These are phyloP conservation scores for Cataglyphis cursor DNA, from an alignment of 2,888 invertebrate species.

Conservation along the genomic window DNA sequence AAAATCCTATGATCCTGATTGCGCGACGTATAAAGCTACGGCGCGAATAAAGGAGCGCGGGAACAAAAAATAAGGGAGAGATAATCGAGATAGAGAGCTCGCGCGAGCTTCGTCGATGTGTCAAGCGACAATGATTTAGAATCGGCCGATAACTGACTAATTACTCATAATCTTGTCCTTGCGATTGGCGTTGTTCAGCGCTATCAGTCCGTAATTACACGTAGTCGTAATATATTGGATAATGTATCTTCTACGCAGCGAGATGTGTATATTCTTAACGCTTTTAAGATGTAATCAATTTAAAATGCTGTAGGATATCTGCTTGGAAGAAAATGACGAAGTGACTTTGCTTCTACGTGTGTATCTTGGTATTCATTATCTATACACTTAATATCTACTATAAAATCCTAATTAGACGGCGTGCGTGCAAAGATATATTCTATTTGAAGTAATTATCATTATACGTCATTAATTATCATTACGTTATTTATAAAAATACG, in stretches of 20 bases:
- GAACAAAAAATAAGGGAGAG: background rate
- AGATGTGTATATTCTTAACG: background rate
- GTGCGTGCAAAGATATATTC: background rate
- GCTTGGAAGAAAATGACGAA: background rate
- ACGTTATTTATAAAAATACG: background rate
- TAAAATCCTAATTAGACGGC: conserved; percentile 22
- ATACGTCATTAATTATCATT: background rate
- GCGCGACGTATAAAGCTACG: conserved; percentile 9
- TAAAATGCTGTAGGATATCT: background rate
- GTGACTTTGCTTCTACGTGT: background rate
- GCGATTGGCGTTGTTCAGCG: conserved; percentile 1
- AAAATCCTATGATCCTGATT: conserved; percentile 24
- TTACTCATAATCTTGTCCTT: conserved; percentile 27
- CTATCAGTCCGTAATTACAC: conserved; percentile 37
- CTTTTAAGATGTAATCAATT: conserved; percentile 25
- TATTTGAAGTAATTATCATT: conserved; percentile 21
- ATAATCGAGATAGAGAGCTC: background rate
- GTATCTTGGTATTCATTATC: conserved; percentile 2
- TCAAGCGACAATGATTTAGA: conserved; percentile 36
- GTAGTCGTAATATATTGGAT: conserved; percentile 10
- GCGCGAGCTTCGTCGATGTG: background rate
- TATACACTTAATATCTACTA: background rate
- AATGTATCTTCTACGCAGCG: conserved; percentile 12
- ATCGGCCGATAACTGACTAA: conserved; percentile 26
- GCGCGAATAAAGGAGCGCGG: background rate